Base-by-base conservation (phyloP, 2,888 invertebrate genomes). In the Drosophila mettleri region DNA sequence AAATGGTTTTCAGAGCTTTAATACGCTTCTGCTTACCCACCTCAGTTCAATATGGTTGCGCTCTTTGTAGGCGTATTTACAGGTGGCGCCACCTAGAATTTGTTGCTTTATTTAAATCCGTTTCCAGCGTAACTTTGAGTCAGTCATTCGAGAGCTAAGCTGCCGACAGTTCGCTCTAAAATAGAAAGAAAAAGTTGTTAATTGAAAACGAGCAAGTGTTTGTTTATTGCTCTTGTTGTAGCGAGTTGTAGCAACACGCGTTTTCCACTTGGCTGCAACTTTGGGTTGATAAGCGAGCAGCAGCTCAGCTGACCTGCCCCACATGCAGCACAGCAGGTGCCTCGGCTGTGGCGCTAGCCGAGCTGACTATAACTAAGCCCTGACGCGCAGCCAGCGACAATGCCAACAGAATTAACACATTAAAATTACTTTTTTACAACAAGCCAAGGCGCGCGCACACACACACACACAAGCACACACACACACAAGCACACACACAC, bases 371-470 rank as follows among this genome's bases (percentile, higher is more conserved):
- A 43, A 63, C 64, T 78, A 75, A 78, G 72, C 52, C 55, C 52
- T 59, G 69, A 78, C 78, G 74, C 59, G 71, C 75, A 61, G 68
- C 68, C 63, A 71, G 54, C 78, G 80, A 72, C 80, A 80, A 67
- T 61, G 45, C 80, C 78, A 69, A 80, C 80, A 74, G 80, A 82
- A 85, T 85, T 82, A 85, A 85, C 85, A 87, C 87, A 85, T 85
- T 87, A 85, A 85, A 85, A 87, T 85, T 85, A 82, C 78, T 78
- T 82, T 82, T 80, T 85, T 85, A 85, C 71, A 76, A 71, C 82
- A 80, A 69, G 64, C 45, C 69, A 72, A 76, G 29, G 54, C 51
- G 58, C 58, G 18, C 51, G 53, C 48, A 39, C 43, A 29, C 54
- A 41, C 46, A 48, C 57, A 54, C 51, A 22, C 54, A 39, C 10